Evolutionary conservation across 1,140 invertebrate genomes (phyloP).

Genomic region (Drosophila murphyi): DNA sequence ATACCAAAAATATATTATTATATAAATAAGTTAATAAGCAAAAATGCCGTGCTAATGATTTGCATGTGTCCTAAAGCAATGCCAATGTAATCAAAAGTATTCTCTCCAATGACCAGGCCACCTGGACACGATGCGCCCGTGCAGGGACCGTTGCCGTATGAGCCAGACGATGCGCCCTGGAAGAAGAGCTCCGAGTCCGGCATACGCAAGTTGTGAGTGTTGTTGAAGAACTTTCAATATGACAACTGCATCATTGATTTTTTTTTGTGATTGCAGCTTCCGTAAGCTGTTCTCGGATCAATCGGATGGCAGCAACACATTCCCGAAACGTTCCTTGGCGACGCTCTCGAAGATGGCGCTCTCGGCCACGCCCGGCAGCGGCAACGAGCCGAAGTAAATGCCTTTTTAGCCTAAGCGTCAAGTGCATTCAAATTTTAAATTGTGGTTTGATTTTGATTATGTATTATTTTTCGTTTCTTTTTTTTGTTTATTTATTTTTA

Average conservation of each 20-base stretch:
- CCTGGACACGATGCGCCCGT: slow-evolving; percentile 92
- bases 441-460: slow-evolving; percentile 24
- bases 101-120: slow-evolving; percentile 54
- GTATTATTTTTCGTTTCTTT: slow-evolving; percentile 40
- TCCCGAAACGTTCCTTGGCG: slow-evolving; percentile 89
- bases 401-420: slow-evolving; percentile 50
- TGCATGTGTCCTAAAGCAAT: too few relatives aligned
- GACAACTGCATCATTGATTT: not conserved
- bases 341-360: slow-evolving; percentile 90
- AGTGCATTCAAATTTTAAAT: slow-evolving; percentile 46
- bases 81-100: not conserved
- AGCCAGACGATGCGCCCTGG: slow-evolving; percentile 98
- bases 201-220: slow-evolving; percentile 96
- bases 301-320: slow-evolving; percentile 88
- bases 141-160: slow-evolving; percentile 97
- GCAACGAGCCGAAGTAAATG: slow-evolving; percentile 72
- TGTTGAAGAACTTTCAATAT: not conserved
- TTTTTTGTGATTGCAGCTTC: slow-evolving; percentile 85
- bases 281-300: slow-evolving; percentile 89
- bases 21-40: too few relatives aligned
- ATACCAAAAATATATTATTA: too few relatives aligned
- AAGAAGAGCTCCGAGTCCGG: slow-evolving; percentile 92
- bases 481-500: slow-evolving; percentile 62
- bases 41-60: too few relatives aligned
- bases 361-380: slow-evolving; percentile 84